Evolutionary conservation across 2,113 vertebrate species (phyloP).

Genomic region (Sterna hirundo): DNA sequence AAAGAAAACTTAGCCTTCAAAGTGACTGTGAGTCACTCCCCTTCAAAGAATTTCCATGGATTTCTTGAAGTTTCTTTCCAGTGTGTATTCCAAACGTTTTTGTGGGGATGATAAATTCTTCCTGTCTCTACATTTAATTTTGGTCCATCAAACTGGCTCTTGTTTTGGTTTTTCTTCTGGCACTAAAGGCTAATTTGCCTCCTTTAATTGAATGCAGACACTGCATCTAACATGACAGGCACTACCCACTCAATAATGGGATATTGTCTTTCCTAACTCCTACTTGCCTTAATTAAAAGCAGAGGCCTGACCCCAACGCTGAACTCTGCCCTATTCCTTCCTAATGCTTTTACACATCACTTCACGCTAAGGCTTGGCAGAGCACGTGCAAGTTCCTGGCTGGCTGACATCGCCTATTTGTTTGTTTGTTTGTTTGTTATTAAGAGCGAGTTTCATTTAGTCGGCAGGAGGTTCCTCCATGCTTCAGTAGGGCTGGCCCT

Average conservation of each 20-base stretch:
- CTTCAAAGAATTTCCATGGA: constrained; percentile 40
- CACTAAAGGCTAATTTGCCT: constrained; percentile 17
- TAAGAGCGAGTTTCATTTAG: neutral
- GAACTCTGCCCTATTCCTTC: neutral
- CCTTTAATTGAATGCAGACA: constrained; percentile 33
- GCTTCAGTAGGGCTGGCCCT: neutral
- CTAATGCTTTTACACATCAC: neutral
- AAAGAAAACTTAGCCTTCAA: constrained; percentile 15
- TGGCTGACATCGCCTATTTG: fast-evolving
- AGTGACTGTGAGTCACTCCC: constrained; percentile 19
- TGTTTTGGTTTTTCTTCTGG: constrained; percentile 18
- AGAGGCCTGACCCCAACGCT: neutral
- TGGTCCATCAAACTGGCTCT: constrained; percentile 14
- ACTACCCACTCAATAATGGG: constrained; percentile 2
- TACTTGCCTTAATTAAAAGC: constrained; percentile 13
- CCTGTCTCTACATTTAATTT: constrained; percentile 36
- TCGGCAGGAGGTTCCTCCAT: fast-evolving
- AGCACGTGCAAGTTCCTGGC: neutral
- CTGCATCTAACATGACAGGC: neutral
- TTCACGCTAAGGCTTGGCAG: neutral
- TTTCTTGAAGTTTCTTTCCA: constrained; percentile 48
- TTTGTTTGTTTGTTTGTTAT: neutral
- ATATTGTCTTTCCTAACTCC: constrained; percentile 14
- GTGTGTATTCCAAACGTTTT: constrained; percentile 31
- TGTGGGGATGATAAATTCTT: constrained; percentile 37